Percentiles rank a stretch among this genome's conserved stretches.
These are phyloP conservation scores for Tribolium madens DNA, from an alignment of 1,140 invertebrate species.

Conservation along the genomic window DNA sequence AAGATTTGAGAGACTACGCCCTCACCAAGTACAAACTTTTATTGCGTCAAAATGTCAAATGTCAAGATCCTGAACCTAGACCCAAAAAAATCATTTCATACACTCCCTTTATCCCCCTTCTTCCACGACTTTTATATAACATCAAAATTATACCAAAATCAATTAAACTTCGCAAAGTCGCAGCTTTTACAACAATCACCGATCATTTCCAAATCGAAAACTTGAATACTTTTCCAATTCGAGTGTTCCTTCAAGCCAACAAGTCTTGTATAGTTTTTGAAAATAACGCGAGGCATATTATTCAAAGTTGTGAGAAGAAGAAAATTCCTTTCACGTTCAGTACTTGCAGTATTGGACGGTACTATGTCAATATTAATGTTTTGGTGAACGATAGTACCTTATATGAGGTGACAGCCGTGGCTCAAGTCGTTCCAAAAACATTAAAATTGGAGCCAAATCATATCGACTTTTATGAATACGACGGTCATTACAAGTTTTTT, in stretches of 20 bases:
- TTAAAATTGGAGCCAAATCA: background rate
- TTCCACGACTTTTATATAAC: background rate
- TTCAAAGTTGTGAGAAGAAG: background rate
- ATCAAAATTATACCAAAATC: conserved; percentile 24
- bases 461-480: conserved; percentile 4
- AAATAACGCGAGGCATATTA: background rate
- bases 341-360: background rate
- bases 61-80: no score
- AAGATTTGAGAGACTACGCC: background rate
- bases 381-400: conserved; percentile 9
- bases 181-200: conserved; percentile 4
- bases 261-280: conserved; percentile 14
- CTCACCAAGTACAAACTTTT: background rate
- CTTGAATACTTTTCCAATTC: conserved; percentile 12
- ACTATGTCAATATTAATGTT: conserved; percentile 17
- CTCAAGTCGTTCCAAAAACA: conserved; percentile 5
- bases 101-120: background rate
- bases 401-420: background rate
- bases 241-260: background rate
- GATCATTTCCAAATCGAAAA: conserved; percentile 7
- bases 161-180: background rate
- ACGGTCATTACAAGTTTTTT: conserved; percentile 37
- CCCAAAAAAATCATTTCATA: background rate
- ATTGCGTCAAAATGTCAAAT: conserved; percentile 6
- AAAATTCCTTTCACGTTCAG: conserved; percentile 5